Evolutionary conservation across 2,113 vertebrate genomes (phyloP), one percentile per base, ranked within the genome.

Genomic region (Channa maculata): DNA sequence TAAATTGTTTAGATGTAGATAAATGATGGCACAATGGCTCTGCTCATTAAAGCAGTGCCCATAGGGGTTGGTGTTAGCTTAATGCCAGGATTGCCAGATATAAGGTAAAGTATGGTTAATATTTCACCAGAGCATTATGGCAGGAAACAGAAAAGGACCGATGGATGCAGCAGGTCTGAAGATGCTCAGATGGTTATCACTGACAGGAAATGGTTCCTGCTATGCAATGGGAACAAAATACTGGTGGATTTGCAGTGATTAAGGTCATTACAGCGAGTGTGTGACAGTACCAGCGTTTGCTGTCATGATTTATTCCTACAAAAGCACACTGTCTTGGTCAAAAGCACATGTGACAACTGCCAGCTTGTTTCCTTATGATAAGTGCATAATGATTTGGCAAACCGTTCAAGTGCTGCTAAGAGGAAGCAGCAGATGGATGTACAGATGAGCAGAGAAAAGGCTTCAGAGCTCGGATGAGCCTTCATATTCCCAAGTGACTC

Each of bases 161-260:
- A 76, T 54, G 41, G 73, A 79, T 68, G 65, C 63, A 71, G 66
- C 50, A 80, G 71, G 54, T 74, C 13, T 78, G 49, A 89, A 78
- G 77, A 88, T 61, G 76, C 66, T 80, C 53, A 33, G 74, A 84
- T 85, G 57, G 59, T 81, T 86, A 83, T 83, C 75, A 46, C 62
- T n/a, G 44, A 64, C 70, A 63, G 83, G 75, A 87, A 87, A 82
- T 66, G 58, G 55, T 55, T 0, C 59, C 46, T 24, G 15, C 14
- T 39, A 57, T 37, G 59, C 12, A 57, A 48, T 15, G 14, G 41
- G 37, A 77, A 75, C 45, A 70, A 54, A 68, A 65, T 14, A 38
- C 51, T 75, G 44, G 5, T 38, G 39, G 39, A 72, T 51, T 63
- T 65, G n/a, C 71, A 55, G 34, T 11, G 59, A 73, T 76, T 66